Percentiles rank a stretch among this genome's conserved stretches.
These are phyloP conservation scores for Pachymerium ferrugineum DNA, from an alignment of 2,888 invertebrate species.

Conservation along the genomic window DNA sequence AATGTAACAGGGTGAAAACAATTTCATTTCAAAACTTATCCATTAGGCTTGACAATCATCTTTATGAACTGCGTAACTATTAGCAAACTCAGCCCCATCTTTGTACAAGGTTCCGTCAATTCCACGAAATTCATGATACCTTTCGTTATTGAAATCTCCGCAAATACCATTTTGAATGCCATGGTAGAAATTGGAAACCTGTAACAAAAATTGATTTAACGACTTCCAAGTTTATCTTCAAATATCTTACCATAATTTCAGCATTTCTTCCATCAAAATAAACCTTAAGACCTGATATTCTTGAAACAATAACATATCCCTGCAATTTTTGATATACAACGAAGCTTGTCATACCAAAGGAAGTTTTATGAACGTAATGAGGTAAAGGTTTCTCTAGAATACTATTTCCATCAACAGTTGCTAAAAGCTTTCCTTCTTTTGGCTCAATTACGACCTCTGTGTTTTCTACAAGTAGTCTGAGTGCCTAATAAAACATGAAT, in stretches of 20 bases:
- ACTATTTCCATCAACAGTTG: background rate
- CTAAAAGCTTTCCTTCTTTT: no score
- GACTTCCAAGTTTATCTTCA: no score
- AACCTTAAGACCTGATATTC: background rate
- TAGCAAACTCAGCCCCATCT: background rate
- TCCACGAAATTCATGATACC: background rate
- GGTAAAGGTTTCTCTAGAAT: no score
- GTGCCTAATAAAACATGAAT: no score
- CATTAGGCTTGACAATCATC: no score
- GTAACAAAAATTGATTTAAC: background rate
- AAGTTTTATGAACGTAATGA: background rate
- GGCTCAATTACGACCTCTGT: no score
- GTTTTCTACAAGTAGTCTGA: no score
- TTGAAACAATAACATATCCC: background rate
- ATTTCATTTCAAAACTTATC: no score
- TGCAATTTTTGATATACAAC: background rate
- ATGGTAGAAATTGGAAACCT: background rate
- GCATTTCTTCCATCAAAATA: background rate
- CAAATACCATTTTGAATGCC: background rate
- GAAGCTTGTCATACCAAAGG: background rate
- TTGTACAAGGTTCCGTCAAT: background rate
- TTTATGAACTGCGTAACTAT: background rate
- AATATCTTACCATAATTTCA: no score
- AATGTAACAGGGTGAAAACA: no score
- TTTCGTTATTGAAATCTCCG: background rate